Conservation (phyloP, 2,797 vertebrate genomes). For the Pogoniulus pusillus region DNA sequence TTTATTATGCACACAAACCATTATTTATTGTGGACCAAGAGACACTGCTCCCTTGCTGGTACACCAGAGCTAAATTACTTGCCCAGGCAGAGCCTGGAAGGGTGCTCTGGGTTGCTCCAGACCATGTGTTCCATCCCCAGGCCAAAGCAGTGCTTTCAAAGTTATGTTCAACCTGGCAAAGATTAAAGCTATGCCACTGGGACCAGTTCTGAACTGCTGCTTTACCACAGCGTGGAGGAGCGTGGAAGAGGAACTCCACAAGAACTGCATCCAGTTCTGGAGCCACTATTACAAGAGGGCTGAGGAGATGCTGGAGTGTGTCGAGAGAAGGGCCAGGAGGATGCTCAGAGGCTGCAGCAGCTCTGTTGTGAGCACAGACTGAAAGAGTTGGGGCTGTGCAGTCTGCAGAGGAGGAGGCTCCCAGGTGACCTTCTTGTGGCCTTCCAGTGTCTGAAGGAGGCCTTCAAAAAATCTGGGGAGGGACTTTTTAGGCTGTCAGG, state of each 20-base stretch:
- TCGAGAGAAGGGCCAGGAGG: too few species aligned
- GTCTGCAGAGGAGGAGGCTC: too few species aligned
- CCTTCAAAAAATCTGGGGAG: too few species aligned
- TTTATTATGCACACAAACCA: conserved; percentile 19
- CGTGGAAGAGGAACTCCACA: not conserved
- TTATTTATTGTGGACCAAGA: conserved; percentile 9
- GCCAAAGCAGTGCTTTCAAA: conserved; percentile 21
- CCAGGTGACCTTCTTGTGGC: too few species aligned
- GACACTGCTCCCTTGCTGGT: not conserved
- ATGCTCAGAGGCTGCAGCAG: too few species aligned
- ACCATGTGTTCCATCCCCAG: not conserved
- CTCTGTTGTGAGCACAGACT: too few species aligned
- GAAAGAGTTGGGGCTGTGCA: too few species aligned
- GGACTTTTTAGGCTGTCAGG: too few species aligned
- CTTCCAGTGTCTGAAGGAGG: too few species aligned
- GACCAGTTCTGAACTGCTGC: not conserved
- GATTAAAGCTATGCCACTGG: not conserved
- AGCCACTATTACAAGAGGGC: too few species aligned
- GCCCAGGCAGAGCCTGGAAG: conserved; percentile 34
- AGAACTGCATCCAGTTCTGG: too few species aligned
- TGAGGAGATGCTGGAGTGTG: too few species aligned
- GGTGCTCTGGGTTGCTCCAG: not conserved
- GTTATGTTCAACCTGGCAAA: conserved; percentile 24
- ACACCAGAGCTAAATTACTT: conserved; percentile 22
- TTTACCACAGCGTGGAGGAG: not conserved